Base-by-base conservation (phyloP, 2,888 invertebrate species). In the Steinernema hermaphroditum region DNA sequence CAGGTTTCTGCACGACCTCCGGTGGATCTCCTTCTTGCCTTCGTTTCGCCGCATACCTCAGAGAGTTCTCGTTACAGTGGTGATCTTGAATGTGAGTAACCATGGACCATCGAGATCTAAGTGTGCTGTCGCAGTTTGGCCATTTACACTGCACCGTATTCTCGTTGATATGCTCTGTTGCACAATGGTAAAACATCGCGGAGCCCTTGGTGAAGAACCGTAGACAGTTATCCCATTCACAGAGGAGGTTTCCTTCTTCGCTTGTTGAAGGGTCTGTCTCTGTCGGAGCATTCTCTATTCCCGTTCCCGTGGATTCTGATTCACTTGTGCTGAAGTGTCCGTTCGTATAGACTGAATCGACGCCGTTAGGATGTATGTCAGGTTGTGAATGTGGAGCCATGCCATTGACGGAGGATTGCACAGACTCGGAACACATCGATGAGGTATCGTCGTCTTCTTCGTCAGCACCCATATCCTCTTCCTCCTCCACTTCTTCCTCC, bases 41-140 rank as follows among this genome's bases (percentile, higher is more conserved):
- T 91, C 91, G 16, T 92, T 90, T 62, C 77, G 92, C 91, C 87
- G 91, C 90, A 0, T 91, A 90, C 90, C 91, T 88, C 69, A 89
- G 87, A 62, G 88, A 93, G 84, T 92, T 92, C 37, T 92, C 90
- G 79, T 92, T 93, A 87, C 96, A 93, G 87, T 97, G 97, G 77
- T 94, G 92, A 89, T 97, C 97, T 83, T 93, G 77, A 76, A 97
- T 90, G 89, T 98, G 98, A 74, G 97, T 96, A 91, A 96, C 93
- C 44, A 97, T 89, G 0, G 97, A 97, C 89, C 96, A 96, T 54
- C 80, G 78, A 37, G 76, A 75, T 22, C 80, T 75, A 1, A 71
- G 74, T 12, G 85, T 86, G 19, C 79, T 80, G 70, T 85, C 85
- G 72, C 85, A 85, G 34, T 75, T 75, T 19, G 84, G 81, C 85